Evolutionary conservation across 2,888 invertebrate species (phyloP), one percentile per base, ranked within the genome.

Genomic region (Melieria picta): DNA sequence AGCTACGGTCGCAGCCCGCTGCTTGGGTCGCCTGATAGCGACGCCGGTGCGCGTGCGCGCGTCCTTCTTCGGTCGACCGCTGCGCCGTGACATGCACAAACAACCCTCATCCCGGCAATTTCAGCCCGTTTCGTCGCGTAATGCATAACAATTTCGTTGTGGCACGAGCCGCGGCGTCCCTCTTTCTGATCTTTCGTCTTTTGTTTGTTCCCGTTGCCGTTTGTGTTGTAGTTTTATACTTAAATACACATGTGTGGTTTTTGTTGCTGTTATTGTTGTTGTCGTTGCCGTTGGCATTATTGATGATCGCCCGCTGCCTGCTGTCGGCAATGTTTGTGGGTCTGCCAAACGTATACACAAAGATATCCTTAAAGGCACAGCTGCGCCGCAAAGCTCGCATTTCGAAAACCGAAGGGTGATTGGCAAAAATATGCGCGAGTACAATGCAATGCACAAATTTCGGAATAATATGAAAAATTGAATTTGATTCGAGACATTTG

Each of bases 181-280:
- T 57, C 5, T 57, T 43, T 43, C 3, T 42, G 62, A 56, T 63
- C 47, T 50, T 52, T 46, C n/a, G 4, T 58, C 10, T 10, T 58
- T 42, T 16, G 10, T 58, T 58, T 58, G n/a, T 58, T 58, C 74
- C 76, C 76, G 78, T 77, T 80, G 69, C 65, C 64, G 11, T 46
- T 63, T n/a, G 47, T 57, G 13, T 57, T 58, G 47, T 13, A 13
- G 58, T 10, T 52, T 13, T 13, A n/a, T 5, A n/a, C 13, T 52
- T 52, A 7, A n/a, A 30, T 30, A 30, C 9, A 30, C 1, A n/a
- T 10, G 5, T 58, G 10, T 64, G 57, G 58, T 71, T 63, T 48
- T 71, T 71, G 55, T 67, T 69, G 58, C 70, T 76, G 74, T 69
- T 71, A 75, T 57, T 66, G n/a, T 50, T 74, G 61, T 58, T 72